These are phyloP conservation scores for Drosophila nr. medialis DNA, from an alignment of 2,888 invertebrate genomes.

Conservation along the genomic window DNA sequence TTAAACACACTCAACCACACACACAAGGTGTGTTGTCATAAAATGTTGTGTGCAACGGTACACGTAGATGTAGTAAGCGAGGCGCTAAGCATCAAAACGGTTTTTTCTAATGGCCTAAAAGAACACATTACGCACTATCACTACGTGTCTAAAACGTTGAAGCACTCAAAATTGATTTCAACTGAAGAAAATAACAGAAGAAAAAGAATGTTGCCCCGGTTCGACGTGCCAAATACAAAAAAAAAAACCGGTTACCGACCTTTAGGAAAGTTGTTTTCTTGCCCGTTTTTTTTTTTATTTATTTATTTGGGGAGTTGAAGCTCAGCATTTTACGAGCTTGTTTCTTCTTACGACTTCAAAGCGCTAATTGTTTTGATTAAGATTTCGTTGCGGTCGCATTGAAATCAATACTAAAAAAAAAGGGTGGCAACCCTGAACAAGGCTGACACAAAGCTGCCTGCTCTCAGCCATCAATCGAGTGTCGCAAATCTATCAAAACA, in stretches of 20 bases:
- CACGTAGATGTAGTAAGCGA: slow-evolving; percentile 65
- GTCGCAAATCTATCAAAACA: slow-evolving; percentile 42
- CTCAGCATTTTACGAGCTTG: slow-evolving; percentile 24
- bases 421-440: slow-evolving; percentile 10
- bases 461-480: slow-evolving; percentile 49
- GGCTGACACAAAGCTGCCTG: slow-evolving; percentile 32
- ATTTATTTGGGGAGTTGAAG: neutral
- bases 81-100: slow-evolving; percentile 66
- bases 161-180: slow-evolving; percentile 58
- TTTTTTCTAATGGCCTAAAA: slow-evolving; percentile 56
- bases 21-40: slow-evolving; percentile 59
- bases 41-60: slow-evolving; percentile 62
- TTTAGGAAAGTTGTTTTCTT: slow-evolving; percentile 70
- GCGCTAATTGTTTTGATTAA: slow-evolving; percentile 74
- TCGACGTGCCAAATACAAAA: slow-evolving; percentile 45
- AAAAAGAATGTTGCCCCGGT: slow-evolving; percentile 35
- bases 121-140: slow-evolving; percentile 44
- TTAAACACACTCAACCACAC: slow-evolving; percentile 11
- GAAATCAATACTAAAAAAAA: slow-evolving; percentile 13
- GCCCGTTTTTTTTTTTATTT: slow-evolving; percentile 15
- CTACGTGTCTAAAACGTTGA: slow-evolving; percentile 45
- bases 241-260: slow-evolving; percentile 71
- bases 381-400: slow-evolving; percentile 40
- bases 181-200: slow-evolving; percentile 25
- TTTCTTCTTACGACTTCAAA: slow-evolving; percentile 48